These are phyloP conservation scores for Albula goreensis DNA, from an alignment of 2,113 vertebrate genomes.

Conservation along the genomic window DNA sequence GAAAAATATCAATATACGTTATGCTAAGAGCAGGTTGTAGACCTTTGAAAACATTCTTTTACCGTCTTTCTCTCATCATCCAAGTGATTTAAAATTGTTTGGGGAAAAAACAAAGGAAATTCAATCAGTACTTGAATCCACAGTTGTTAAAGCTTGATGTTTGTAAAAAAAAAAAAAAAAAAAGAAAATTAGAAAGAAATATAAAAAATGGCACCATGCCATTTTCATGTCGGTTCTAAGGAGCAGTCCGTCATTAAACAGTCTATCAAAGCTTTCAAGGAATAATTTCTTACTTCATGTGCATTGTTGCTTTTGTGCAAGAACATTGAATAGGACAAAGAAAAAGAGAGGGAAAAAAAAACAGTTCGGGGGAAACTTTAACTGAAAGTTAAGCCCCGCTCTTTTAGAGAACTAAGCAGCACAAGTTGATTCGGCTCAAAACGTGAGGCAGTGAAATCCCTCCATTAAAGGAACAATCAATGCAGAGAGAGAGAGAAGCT, in stretches of 20 bases:
- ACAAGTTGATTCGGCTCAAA: not conserved
- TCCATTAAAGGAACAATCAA: slow-evolving; percentile 4
- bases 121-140: not conserved
- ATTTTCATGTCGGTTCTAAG: too few relatives aligned
- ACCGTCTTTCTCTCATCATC: too few relatives aligned
- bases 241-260: not conserved
- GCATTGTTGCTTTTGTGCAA: not conserved
- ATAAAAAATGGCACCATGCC: too few relatives aligned
- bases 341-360: not conserved
- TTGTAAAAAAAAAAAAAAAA: not conserved
- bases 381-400: not conserved
- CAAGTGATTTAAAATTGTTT: not conserved
- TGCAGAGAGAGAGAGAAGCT: not conserved
- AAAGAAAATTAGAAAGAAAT: too few relatives aligned
- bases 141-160: not conserved
- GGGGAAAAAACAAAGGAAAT: not conserved
- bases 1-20: not conserved
- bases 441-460: slow-evolving; percentile 3
- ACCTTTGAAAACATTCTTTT: not conserved
- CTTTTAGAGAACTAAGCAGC: not conserved
- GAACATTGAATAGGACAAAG: not conserved
- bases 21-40: not conserved
- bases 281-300: not conserved
- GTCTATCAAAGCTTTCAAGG: not conserved
- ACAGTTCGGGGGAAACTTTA: not conserved